Base-by-base conservation (phyloP, 1,140 invertebrate genomes). In the Cyclina sinensis region DNA sequence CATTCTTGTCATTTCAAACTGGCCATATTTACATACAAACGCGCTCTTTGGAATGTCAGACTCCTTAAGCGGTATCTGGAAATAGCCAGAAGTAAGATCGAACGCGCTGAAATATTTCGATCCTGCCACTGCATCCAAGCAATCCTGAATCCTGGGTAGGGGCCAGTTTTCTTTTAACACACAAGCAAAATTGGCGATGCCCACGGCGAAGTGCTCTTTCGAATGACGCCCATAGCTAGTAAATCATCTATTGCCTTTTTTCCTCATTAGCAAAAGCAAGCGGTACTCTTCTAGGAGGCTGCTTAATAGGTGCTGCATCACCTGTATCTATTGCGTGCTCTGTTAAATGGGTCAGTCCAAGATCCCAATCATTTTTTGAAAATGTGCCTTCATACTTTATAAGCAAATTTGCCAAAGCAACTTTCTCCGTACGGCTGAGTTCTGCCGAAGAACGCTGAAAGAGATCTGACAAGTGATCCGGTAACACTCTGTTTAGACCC, bases 1-100 rank as follows among this genome's bases (percentile, higher is more conserved):
- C 54, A 83, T 70, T 0, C 80, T 82, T 12, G 82, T 90, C 18
- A 87, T 70, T 51, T 92, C 90, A 84, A 87, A 85, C 68, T 89
- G 51, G 1, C 51, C 78, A 24, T 12, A 59, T 62, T 39, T 78
- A 39, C 82, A 86, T n/a, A 81, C 18, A 39, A 91, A 65, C 9
- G 78, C 78, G 59, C 35, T 80, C 35, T 80, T 80, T 21, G 24
- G 51, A 21, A 80, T 80, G 78, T 80, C 78, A 7, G 30, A 51
- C 30, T 80, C 54, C 27, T 59, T 80, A 1, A 80, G 24, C 18
- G 78, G 78, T 9, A 80, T 62, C 30, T 80, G 78, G 32, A 59
- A 62, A 21, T 80, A 59, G 16, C 78, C 78, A 18, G 16, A 32
- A 5, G 46, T 51, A 7, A 78, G 27, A n/a, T 78, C 78, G 12